phyloP scores from a whole-genome alignment of 1,140 invertebrate species.

The Atopsyche davidsoni region DNA sequence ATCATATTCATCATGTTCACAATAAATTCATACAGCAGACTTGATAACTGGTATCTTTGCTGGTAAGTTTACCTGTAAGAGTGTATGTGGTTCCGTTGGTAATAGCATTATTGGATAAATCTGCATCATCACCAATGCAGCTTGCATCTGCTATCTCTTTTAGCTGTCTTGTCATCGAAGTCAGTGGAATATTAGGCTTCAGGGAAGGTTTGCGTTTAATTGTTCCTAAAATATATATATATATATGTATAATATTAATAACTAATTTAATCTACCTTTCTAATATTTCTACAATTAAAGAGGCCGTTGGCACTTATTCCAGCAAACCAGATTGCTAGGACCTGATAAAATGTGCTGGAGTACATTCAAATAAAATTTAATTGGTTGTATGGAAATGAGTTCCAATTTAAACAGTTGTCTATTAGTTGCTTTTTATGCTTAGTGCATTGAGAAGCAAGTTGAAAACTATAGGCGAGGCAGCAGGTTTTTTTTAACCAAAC shows the following conservation, averaged over 20 bases:
- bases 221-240: conserved; percentile 50
- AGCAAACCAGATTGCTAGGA: too few species aligned
- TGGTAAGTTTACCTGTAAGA: neutral
- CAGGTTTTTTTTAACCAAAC: too few species aligned
- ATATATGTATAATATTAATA: neutral
- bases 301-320: too few species aligned
- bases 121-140: neutral
- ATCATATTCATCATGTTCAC: conserved; percentile 23
- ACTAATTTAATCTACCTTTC: too few species aligned
- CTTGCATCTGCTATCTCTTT: conserved; percentile 68
- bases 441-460: too few species aligned
- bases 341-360: too few species aligned
- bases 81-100: neutral
- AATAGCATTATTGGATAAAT: neutral
- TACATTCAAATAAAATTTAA: too few species aligned
- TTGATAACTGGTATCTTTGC: neutral
- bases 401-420: too few species aligned
- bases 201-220: conserved; percentile 85
- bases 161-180: conserved; percentile 81
- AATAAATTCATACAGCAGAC: neutral
- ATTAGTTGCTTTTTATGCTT: too few species aligned
- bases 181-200: conserved; percentile 84
- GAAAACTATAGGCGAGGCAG: too few species aligned
- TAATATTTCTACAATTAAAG: too few species aligned
- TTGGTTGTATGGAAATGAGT: too few species aligned